phyloP scores from a whole-genome alignment of 2,888 invertebrate genomes.

The Parelbella ahira region DNA sequence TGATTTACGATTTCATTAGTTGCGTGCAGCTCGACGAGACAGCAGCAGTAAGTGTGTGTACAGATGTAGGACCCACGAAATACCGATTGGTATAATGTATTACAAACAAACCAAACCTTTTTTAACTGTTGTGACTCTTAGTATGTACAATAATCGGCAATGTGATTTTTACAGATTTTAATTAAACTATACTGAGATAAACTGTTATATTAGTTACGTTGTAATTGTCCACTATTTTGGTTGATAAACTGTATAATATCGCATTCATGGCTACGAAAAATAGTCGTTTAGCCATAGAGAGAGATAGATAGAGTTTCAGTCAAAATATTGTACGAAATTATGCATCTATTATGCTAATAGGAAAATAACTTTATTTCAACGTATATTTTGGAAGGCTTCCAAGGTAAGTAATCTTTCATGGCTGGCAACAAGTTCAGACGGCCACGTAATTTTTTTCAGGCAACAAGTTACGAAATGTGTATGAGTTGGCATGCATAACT shows the following conservation, averaged over 20 bases:
- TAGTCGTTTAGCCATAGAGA: too few relatives aligned
- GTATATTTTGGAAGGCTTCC: slow-evolving; percentile 21
- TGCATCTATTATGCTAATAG: slow-evolving; percentile 22
- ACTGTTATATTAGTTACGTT: too few relatives aligned
- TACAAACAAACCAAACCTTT: too few relatives aligned
- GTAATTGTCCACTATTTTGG: too few relatives aligned
- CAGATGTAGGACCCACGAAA: too few relatives aligned
- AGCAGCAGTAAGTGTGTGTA: slow-evolving; percentile 51
- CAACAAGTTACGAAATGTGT: slow-evolving; percentile 11
- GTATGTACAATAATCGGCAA: too few relatives aligned
- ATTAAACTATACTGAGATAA: too few relatives aligned
- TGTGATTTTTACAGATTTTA: too few relatives aligned
- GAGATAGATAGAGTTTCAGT: slow-evolving; percentile 8
- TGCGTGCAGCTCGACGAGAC: slow-evolving; percentile 47
- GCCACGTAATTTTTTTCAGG: slow-evolving; percentile 13
- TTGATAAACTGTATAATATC: too few relatives aligned
- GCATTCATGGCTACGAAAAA: too few relatives aligned
- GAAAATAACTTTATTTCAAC: slow-evolving; percentile 14
- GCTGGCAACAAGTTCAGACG: slow-evolving; percentile 20
- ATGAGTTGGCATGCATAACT: slow-evolving; percentile 11
- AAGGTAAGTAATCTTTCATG: slow-evolving; percentile 21
- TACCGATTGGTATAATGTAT: too few relatives aligned
- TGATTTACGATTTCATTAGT: slow-evolving; percentile 77
- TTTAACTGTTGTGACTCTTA: too few relatives aligned
- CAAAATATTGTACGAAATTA: slow-evolving; percentile 14